These are phyloP conservation scores for Glaucidium brasilianum DNA, from an alignment of 2,113 vertebrate genomes.

Conservation along the genomic window DNA sequence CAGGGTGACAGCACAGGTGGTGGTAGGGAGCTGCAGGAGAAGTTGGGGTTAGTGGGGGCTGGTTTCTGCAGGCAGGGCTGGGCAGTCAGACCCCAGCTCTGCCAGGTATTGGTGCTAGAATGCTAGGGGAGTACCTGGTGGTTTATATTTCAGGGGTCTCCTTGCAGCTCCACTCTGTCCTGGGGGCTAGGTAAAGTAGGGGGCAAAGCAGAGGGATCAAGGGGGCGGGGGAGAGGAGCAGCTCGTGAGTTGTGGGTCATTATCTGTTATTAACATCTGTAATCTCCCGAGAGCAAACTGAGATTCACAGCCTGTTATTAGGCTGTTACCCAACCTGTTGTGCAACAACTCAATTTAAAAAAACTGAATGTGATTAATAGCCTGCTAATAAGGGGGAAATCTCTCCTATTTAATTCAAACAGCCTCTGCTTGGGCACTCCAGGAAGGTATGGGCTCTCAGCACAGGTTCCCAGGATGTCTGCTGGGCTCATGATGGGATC, in stretches of 20 bases:
- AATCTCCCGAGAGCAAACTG: constrained; percentile 65
- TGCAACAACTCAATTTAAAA: constrained; percentile 47
- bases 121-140: neutral
- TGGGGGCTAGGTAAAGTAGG: neutral
- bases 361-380: constrained; percentile 48
- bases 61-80: neutral
- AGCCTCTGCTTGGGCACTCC: neutral
- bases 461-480: neutral
- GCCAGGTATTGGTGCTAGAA: neutral
- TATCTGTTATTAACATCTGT: constrained; percentile 69
- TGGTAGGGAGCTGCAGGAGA: neutral
- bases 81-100: neutral
- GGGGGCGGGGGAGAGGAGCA: constrained; percentile 11
- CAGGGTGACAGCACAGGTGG: neutral
- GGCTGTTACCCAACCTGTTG: constrained; percentile 65
- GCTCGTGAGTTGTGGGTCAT: constrained; percentile 58
- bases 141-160: neutral
- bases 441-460: constrained; percentile 6
- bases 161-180: neutral
- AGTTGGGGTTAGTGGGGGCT: neutral
- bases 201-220: constrained; percentile 43
- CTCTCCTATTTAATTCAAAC: constrained; percentile 49
- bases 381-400: constrained; percentile 65
- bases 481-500: neutral
- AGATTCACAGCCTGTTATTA: constrained; percentile 68